Conservation (phyloP, 2,113 vertebrate genomes). For the Urocynchramus pylzowi region DNA sequence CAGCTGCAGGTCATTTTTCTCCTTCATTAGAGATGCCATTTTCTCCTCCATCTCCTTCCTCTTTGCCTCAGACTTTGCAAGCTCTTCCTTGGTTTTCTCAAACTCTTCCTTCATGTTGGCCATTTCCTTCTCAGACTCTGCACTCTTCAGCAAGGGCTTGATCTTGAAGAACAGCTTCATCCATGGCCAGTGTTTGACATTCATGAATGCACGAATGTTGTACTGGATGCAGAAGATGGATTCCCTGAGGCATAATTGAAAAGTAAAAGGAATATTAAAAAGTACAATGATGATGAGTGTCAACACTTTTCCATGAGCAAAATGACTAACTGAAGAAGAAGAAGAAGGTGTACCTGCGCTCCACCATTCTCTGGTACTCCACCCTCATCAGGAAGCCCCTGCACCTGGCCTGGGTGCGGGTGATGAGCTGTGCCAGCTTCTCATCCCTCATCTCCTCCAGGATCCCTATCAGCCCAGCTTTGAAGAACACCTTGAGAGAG, state of each 20-base stretch:
- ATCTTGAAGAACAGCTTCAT: constrained; percentile 84
- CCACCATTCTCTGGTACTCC: no score
- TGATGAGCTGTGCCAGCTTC: constrained; percentile 75
- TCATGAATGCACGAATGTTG: constrained; percentile 86
- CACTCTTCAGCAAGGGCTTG: constrained; percentile 84
- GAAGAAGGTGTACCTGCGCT: no score
- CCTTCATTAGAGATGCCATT: constrained; percentile 67
- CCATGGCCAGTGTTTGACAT: constrained; percentile 82
- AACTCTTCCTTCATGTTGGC: constrained; percentile 71
- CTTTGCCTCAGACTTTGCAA: constrained; percentile 82
- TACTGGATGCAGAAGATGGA: constrained; percentile 85
- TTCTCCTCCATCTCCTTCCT: constrained; percentile 84
- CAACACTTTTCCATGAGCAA: no score
- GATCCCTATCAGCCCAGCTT: constrained; percentile 82
- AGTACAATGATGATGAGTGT: background rate
- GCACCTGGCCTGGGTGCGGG: constrained; percentile 75
- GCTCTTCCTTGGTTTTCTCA: constrained; percentile 84
- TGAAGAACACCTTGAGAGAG: no score
- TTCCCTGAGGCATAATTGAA: constrained; percentile 66
- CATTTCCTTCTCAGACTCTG: background rate
- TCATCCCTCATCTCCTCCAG: constrained; percentile 88
- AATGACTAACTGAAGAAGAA: no score
- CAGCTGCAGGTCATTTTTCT: constrained; percentile 85
- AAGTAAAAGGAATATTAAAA: background rate
- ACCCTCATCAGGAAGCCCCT: no score